Conservation (phyloP, 2,888 invertebrate genomes). For the Operophtera brumata region DNA sequence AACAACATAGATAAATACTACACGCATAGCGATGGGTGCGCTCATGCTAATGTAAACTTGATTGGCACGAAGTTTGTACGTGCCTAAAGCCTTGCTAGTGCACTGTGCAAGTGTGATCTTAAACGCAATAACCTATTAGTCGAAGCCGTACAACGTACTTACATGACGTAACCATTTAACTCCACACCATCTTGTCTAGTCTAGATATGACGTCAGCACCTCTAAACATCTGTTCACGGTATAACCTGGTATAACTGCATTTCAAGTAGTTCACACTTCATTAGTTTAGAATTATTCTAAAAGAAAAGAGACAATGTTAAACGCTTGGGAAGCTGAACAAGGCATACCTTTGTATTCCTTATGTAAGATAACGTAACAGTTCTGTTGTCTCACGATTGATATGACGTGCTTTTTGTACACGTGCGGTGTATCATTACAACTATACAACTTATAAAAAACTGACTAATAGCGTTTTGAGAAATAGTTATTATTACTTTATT, state of each 20-base stretch:
- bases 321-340: slow-evolving; percentile 64
- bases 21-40: neutral
- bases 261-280: slow-evolving; percentile 41
- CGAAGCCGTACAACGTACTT: slow-evolving; percentile 9
- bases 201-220: slow-evolving; percentile 25
- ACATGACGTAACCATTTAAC: slow-evolving; percentile 26
- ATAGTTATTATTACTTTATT: too few species aligned
- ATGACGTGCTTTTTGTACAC: slow-evolving; percentile 39
- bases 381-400: slow-evolving; percentile 34
- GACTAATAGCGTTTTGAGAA: too few species aligned
- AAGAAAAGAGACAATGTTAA: slow-evolving; percentile 63
- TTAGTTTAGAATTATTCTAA: slow-evolving; percentile 20
- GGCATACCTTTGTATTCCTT: slow-evolving; percentile 57
- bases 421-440: neutral
- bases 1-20: neutral
- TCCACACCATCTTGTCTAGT: slow-evolving; percentile 23
- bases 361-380: slow-evolving; percentile 33
- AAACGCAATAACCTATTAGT: slow-evolving; percentile 18
- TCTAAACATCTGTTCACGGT: slow-evolving; percentile 14
- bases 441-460: too few species aligned
- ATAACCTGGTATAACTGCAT: slow-evolving; percentile 31
- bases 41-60: neutral
- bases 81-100: slow-evolving; percentile 7
- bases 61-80: slow-evolving; percentile 10
- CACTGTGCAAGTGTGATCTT: slow-evolving; percentile 15